A percentile compares a stretch with the other conserved stretches of the same genome.
Evolutionary conservation across 2,888 invertebrate genomes (phyloP).

Genomic region (Pyrrhia umbra): DNA sequence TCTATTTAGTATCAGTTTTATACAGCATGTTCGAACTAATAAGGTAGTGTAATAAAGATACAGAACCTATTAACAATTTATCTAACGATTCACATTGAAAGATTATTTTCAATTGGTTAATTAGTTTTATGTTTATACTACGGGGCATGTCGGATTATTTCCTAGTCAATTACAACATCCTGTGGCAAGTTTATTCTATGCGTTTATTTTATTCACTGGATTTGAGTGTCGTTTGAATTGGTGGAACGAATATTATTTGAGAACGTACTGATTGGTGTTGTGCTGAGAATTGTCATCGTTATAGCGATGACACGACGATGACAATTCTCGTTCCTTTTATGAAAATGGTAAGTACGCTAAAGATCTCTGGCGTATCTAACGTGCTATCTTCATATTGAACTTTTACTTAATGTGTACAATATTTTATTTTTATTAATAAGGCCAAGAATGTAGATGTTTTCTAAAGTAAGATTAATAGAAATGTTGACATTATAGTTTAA

Average conservation of each 20-base stretch:
- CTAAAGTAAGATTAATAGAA: no score
- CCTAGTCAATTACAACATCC: constrained; percentile 46
- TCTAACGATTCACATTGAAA: constrained; percentile 41
- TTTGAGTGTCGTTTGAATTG: background rate
- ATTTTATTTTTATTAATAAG: no score
- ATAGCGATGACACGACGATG: background rate
- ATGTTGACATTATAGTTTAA: no score
- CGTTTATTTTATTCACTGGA: constrained; percentile 26
- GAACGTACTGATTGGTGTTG: background rate
- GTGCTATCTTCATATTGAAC: no score
- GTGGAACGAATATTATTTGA: background rate
- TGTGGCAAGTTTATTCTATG: constrained; percentile 19
- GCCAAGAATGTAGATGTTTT: no score
- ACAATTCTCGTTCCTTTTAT: background rate
- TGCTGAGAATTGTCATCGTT: no score
- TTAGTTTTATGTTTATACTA: constrained; percentile 36
- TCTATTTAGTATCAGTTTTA: constrained; percentile 1
- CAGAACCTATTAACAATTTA: constrained; percentile 31
- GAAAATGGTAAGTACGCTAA: background rate
- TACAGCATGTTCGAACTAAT: constrained; percentile 5
- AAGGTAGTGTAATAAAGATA: constrained; percentile 32
- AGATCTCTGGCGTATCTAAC: no score
- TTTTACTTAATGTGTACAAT: no score
- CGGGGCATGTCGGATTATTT: constrained; percentile 34
- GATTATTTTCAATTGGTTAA: constrained; percentile 46